phyloP scores from a whole-genome alignment of 2,888 invertebrate species.

The Ellobium chinense region DNA sequence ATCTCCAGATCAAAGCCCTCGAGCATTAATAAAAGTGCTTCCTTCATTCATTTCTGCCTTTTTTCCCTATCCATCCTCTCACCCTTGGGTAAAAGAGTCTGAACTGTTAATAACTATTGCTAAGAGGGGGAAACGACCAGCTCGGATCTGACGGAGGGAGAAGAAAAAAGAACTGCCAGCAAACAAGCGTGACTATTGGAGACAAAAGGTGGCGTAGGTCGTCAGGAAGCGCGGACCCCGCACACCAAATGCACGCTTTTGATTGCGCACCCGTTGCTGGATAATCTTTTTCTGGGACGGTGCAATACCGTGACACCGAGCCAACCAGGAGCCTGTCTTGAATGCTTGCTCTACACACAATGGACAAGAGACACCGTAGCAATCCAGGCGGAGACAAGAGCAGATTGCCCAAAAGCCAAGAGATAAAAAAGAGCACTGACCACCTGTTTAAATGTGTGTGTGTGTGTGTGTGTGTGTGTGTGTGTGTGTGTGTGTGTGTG shows the following conservation, averaged over 20 bases:
- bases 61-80: no score
- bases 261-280: neutral
- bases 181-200: slow-evolving; percentile 8
- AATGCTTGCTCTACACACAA: no score
- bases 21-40: neutral
- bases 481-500: no score
- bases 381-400: no score
- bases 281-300: neutral
- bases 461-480: no score
- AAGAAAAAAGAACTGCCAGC: neutral
- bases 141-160: neutral
- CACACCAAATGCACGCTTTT: slow-evolving; percentile 4
- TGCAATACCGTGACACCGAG: neutral
- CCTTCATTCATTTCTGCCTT: no score
- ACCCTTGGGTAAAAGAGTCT: neutral
- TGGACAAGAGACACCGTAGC: no score
- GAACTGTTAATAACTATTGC: neutral
- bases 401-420: no score
- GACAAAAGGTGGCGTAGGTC: neutral
- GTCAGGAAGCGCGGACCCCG: neutral
- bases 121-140: neutral
- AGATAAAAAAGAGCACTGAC: no score
- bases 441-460: no score
- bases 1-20: neutral
- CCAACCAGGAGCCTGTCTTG: no score